Base-by-base conservation (phyloP, 2,797 vertebrate species). In the Nyctalus aviator region DNA sequence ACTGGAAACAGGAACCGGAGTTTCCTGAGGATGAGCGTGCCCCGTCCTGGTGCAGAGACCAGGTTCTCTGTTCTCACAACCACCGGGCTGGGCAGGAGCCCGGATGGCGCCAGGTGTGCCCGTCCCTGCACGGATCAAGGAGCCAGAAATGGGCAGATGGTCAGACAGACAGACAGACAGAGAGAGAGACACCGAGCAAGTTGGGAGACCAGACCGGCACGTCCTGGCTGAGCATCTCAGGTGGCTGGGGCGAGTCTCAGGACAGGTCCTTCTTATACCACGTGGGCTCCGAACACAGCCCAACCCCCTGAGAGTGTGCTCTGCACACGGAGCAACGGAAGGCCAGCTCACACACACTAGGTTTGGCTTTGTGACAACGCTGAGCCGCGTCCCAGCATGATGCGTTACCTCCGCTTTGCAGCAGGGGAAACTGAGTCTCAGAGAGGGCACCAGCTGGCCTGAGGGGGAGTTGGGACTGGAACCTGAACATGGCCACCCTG, bases 241-340 rank as follows among this genome's bases (percentile, higher is more conserved):
- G 1, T 0, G 7, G 46, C 27, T 0, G 4, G 9, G 11, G 57
- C 12, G 1, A 14, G 21, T 17, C 78, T 62, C 6, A 0, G 0
- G 0, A 14, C 8, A 64, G 64, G 48, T 30, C 71, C 90, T 50
- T 69, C 8, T 41, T 5, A 73, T 6, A 27, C 25, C 86, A 35
- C 0, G 0, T 3, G 57, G 35, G 57, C 3, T 35, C 81, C 12
- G 21, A 37, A 76, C 64, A 78, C 8, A 30, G 50, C 18, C 66
- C 23, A 5, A 2, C 9, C 0, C 30, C 27, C 20, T 21, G 32
- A 46, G 57, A 30, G 20, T 21, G 11, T 1, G 0, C 2, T 15
- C 48, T 2, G 46, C 57, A 21, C 25, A 1, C n/a, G 0, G 10
- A 30, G 27, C 6, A 30, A 64, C 32, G 15, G 55, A 35, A 46